Percentiles rank a stretch among this genome's conserved stretches.
These are phyloP conservation scores for Mormoops blainvillei DNA, from an alignment of 2,113 vertebrate genomes.

Conservation along the genomic window DNA sequence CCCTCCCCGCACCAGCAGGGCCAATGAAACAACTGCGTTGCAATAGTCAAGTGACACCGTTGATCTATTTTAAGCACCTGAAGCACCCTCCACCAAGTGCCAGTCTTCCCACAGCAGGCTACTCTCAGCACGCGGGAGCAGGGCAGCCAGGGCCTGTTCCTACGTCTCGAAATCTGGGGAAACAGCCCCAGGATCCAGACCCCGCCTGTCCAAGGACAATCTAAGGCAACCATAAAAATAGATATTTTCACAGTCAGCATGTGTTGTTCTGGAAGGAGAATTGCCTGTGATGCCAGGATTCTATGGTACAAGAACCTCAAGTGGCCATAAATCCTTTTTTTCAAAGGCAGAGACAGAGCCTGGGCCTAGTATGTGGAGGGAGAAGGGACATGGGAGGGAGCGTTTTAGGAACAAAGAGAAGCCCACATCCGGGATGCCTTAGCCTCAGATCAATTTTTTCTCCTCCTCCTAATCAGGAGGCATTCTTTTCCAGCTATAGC, in stretches of 20 bases:
- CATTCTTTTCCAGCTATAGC: not conserved
- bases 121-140: not conserved
- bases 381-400: not conserved
- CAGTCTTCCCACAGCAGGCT: conserved; percentile 37
- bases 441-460: not conserved
- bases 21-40: conserved; percentile 37
- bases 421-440: not conserved
- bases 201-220: not conserved
- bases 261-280: conserved; percentile 15
- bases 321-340: not conserved
- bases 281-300: not conserved
- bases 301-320: not conserved
- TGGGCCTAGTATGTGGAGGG: not conserved
- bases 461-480: conserved; percentile 9
- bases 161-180: not conserved
- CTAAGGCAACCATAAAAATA: conserved; percentile 20
- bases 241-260: conserved; percentile 19
- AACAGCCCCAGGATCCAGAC: not conserved
- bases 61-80: conserved; percentile 73
- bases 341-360: conserved; percentile 35
- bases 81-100: conserved; percentile 52
- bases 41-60: conserved; percentile 54
- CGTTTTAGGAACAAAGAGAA: conserved; percentile 35
- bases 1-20: conserved; percentile 26
- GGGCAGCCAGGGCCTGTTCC: not conserved